Evolutionary conservation across 2,113 vertebrate genomes (phyloP), one percentile per base, ranked within the genome.

Genomic region (Struthidea cinerea): DNA sequence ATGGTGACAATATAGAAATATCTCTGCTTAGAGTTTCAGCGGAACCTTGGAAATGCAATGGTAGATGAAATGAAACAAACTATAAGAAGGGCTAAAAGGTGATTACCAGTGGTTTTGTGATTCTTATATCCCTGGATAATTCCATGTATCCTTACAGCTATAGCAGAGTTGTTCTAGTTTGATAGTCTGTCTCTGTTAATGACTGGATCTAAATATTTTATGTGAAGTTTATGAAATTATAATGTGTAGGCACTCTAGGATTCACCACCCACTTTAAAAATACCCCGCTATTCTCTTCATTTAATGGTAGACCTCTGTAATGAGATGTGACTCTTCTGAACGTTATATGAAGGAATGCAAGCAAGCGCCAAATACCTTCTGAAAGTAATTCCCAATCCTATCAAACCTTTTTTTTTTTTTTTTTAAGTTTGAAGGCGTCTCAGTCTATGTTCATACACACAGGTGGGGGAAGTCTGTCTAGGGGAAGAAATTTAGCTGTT

Each of bases 131-230:
- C 30, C 35, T 16, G 9, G 17, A 67, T 75, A 52, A 78, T 65
- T 70, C 59, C 12, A 4, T 18, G 37, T 57, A 53, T 76, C 8
- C 14, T 68, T 52, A 47, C 22, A 73, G 20, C 16, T 37, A 2
- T 24, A 63, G 68, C 10, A 64, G 47, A 63, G 11, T 71, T 94
- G 16, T 70, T 92, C 8, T 39, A 82, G 30, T 56, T 86, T 90
- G 39, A 52, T 82, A 65, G 46, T 69, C 53, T 89, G 46, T 76
- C 27, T 90, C 42, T 33, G 24, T 23, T 91, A 91, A 89, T 92
- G 68, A 87, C n/a, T 78, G 15, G 10, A 78, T 41, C 28, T 78
- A 81, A 90, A 87, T 94, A 90, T 68, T 91, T 94, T 61, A 93
- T 42, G 12, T 22, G 42, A 89, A 87, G 39, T 87, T 70, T 82